phyloP scores from a whole-genome alignment of 2,888 invertebrate species.

The Heliconius ismenius region DNA sequence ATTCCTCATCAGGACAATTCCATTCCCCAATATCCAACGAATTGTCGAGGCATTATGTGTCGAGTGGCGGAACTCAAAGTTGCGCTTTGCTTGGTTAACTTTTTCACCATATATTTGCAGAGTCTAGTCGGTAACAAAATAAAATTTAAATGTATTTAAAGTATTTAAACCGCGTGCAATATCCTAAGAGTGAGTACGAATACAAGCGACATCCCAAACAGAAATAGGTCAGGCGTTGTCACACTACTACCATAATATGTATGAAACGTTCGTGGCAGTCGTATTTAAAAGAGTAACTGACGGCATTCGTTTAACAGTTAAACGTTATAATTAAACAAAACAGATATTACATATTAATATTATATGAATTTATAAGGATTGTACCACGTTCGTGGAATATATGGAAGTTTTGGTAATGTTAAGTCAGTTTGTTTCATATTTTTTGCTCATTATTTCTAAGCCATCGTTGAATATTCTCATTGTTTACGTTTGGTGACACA shows the following conservation, averaged over 20 bases:
- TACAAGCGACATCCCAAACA: slow-evolving; percentile 42
- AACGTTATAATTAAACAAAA: not conserved
- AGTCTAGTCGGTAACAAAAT: not conserved
- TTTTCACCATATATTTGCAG: not conserved
- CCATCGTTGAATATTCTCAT: no score
- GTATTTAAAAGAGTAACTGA: slow-evolving; percentile 73
- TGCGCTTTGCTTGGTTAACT: not conserved
- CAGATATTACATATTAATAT: not conserved
- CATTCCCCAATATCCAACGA: not conserved
- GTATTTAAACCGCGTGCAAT: slow-evolving; percentile 36
- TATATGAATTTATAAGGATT: no score
- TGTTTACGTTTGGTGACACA: no score
- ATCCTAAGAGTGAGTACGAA: slow-evolving; percentile 43
- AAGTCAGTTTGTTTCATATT: not conserved
- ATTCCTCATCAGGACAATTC: not conserved
- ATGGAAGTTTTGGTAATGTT: not conserved
- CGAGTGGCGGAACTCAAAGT: not conserved
- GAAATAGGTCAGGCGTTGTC: slow-evolving; percentile 54
- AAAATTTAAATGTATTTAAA: slow-evolving; percentile 31
- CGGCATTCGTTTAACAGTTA: slow-evolving; percentile 47
- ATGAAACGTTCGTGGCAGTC: slow-evolving; percentile 64
- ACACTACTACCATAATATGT: slow-evolving; percentile 72
- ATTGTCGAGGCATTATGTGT: not conserved
- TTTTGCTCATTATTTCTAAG: no score
- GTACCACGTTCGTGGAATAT: no score